Percentiles rank a stretch among this genome's conserved stretches.
Evolutionary conservation across 2,888 invertebrate genomes (phyloP).

Genomic region (Ectemnius cavifrons): DNA sequence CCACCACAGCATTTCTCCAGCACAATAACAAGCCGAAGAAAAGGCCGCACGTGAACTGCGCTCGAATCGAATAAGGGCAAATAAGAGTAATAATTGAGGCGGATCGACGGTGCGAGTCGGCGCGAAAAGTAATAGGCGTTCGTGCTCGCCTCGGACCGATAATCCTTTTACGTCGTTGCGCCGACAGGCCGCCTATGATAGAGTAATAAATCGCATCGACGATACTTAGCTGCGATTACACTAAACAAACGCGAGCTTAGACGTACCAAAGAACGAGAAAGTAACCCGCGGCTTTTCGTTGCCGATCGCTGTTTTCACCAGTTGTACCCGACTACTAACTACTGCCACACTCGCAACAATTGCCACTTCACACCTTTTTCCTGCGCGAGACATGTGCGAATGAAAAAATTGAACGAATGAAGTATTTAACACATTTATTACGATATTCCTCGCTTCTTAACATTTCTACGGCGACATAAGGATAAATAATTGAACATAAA

Average conservation of each 20-base stretch:
- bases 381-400: too few species aligned
- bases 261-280: slow-evolving; percentile 37
- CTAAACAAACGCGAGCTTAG: slow-evolving; percentile 27
- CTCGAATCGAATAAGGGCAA: too few species aligned
- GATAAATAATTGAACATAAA: too few species aligned
- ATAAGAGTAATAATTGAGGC: not conserved
- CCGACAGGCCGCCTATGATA: slow-evolving; percentile 10
- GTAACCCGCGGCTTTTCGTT: slow-evolving; percentile 29
- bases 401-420: too few species aligned
- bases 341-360: not conserved
- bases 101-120: not conserved
- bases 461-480: too few species aligned
- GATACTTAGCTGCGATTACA: slow-evolving; percentile 33
- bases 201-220: slow-evolving; percentile 38
- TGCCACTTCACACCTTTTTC: slow-evolving; percentile 8
- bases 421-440: too few species aligned
- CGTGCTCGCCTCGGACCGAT: slow-evolving; percentile 15
- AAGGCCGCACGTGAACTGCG: slow-evolving; percentile 1
- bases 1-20: too few species aligned
- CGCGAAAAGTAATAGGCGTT: slow-evolving; percentile 8
- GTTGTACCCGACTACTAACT: not conserved
- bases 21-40: slow-evolving; percentile 21
- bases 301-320: slow-evolving; percentile 22
- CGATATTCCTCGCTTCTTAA: too few species aligned
- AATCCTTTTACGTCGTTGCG: slow-evolving; percentile 14